These are phyloP conservation scores for Mesochorus sp. DNA, from an alignment of 2,888 invertebrate species.

Conservation along the genomic window DNA sequence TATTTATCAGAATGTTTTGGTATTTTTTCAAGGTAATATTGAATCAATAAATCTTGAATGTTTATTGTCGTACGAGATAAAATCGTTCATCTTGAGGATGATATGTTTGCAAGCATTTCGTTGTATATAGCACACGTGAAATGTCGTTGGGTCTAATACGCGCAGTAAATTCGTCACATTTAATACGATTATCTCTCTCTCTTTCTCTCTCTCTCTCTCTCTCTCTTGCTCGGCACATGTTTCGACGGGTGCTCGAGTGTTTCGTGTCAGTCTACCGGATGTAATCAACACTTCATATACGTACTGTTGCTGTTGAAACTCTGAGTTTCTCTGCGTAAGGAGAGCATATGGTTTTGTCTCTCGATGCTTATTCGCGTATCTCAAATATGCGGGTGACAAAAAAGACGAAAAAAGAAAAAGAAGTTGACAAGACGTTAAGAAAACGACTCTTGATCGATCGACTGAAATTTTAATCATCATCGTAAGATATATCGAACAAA, in stretches of 20 bases:
- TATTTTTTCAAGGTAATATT: no score
- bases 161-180: conserved; percentile 3
- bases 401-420: no score
- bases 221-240: conserved; percentile 23
- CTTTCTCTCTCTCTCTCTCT: background rate
- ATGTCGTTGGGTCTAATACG: conserved; percentile 21
- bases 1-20: no score
- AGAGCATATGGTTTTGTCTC: background rate
- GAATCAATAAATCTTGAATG: conserved; percentile 9
- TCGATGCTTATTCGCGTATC: background rate
- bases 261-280: conserved; percentile 11
- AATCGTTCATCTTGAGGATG: background rate
- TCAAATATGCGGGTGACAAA: background rate
- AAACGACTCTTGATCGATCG: no score
- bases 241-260: conserved; percentile 8
- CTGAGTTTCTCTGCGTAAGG: background rate
- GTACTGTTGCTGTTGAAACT: background rate
- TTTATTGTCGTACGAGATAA: conserved; percentile 5
- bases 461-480: no score
- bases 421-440: no score
- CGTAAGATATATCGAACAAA: no score
- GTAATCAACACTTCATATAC: conserved; percentile 23
- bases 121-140: background rate
- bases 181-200: conserved; percentile 24
- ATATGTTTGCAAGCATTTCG: conserved; percentile 19